These are phyloP conservation scores for Ctenicera cuprea DNA, from an alignment of 2,888 invertebrate species.

Conservation along the genomic window DNA sequence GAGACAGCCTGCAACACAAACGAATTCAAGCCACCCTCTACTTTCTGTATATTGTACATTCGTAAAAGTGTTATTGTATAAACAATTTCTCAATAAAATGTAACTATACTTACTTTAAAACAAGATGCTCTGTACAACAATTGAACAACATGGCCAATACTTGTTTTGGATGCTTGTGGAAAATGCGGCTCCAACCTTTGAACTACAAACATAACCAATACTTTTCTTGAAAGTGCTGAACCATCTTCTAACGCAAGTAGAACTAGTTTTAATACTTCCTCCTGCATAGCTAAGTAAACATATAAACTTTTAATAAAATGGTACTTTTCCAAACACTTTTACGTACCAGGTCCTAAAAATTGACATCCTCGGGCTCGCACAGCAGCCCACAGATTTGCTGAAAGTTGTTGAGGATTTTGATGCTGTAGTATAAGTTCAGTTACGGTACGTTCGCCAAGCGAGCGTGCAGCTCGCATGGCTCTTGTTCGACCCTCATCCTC, in stretches of 20 bases:
- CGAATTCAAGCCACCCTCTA: too few species aligned
- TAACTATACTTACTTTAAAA: constrained; percentile 85
- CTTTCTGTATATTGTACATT: too few species aligned
- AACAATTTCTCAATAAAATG: too few species aligned
- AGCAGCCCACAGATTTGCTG: constrained; percentile 97
- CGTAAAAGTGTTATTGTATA: too few species aligned
- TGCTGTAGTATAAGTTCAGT: constrained; percentile 95
- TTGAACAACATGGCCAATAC: constrained; percentile 99
- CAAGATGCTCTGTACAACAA: constrained; percentile 97
- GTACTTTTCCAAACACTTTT: neutral
- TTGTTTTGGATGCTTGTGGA: constrained; percentile 98
- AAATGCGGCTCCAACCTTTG: constrained; percentile 96
- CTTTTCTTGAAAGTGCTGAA: constrained; percentile 93
- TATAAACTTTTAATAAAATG: neutral
- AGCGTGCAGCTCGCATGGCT: constrained; percentile 88
- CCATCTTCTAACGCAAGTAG: constrained; percentile 96
- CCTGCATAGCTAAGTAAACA: constrained; percentile 89
- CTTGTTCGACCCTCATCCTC: constrained; percentile 91
- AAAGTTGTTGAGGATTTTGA: constrained; percentile 96
- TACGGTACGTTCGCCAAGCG: constrained; percentile 95
- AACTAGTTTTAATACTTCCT: constrained; percentile 96
- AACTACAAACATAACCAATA: constrained; percentile 98
- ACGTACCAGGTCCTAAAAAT: constrained; percentile 89
- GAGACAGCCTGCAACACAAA: too few species aligned
- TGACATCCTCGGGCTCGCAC: constrained; percentile 97